These are phyloP conservation scores for Hypomecis atomaria DNA, from an alignment of 2,888 invertebrate species.

Conservation along the genomic window DNA sequence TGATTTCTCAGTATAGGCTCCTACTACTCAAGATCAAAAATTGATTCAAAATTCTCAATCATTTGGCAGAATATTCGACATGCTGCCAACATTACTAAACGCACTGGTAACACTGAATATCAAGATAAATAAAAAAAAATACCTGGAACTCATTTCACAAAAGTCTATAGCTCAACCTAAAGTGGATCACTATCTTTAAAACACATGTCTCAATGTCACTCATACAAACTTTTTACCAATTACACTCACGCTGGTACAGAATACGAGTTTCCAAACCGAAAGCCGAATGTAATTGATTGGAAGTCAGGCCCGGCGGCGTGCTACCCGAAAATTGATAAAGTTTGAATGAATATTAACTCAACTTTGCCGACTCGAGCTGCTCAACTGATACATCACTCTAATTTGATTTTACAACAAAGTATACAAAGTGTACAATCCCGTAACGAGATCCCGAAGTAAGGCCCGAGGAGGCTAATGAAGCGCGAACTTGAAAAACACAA, in stretches of 20 bases:
- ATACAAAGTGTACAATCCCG: slow-evolving; percentile 36
- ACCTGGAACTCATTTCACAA: too few relatives aligned
- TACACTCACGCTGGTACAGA: slow-evolving; percentile 5
- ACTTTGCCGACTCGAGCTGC: slow-evolving; percentile 39
- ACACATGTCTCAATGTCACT: neutral
- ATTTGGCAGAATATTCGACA: too few relatives aligned
- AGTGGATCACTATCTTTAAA: too few relatives aligned
- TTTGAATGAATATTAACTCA: slow-evolving; percentile 57
- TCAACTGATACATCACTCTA: slow-evolving; percentile 48
- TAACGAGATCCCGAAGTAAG: slow-evolving; percentile 13
- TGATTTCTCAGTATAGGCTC: too few relatives aligned
- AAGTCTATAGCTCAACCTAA: too few relatives aligned
- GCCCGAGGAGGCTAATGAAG: slow-evolving; percentile 1
- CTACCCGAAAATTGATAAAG: slow-evolving; percentile 61
- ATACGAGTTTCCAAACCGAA: slow-evolving; percentile 35
- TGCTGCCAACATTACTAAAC: too few relatives aligned
- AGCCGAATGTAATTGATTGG: slow-evolving; percentile 53
- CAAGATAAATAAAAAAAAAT: too few relatives aligned
- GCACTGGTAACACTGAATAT: too few relatives aligned
- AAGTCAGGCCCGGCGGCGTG: slow-evolving; percentile 47
- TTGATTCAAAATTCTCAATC: too few relatives aligned
- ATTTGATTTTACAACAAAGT: slow-evolving; percentile 49
- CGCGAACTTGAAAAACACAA: slow-evolving; percentile 2
- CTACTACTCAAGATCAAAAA: too few relatives aligned
- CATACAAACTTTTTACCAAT: neutral